Percentiles rank a stretch among this genome's conserved stretches.
Evolutionary conservation across 2,113 vertebrate genomes (phyloP).

Genomic region (Phycodurus eques): DNA sequence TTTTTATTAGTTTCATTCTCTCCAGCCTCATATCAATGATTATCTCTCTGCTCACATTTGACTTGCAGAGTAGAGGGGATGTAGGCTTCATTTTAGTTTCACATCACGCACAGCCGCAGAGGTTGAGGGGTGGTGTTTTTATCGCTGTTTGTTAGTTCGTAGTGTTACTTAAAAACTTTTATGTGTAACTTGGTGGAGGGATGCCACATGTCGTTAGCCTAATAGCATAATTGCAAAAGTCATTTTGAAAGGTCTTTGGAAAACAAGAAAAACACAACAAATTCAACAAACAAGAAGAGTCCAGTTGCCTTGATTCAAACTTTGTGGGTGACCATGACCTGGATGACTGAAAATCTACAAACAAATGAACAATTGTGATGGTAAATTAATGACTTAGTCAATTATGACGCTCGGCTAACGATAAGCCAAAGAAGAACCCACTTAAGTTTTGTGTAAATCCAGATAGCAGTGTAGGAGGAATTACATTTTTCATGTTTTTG

Average conservation of each 20-base stretch:
- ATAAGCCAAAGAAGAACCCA: no score
- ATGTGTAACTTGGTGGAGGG: not conserved
- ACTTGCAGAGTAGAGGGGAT: slow-evolving; percentile 52
- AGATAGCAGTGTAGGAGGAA: not conserved
- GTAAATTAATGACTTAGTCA: not conserved
- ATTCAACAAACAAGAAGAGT: not conserved
- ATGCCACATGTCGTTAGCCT: not conserved
- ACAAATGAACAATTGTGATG: not conserved
- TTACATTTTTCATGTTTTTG: not conserved
- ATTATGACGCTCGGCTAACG: not conserved
- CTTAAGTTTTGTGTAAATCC: not conserved
- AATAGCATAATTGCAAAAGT: not conserved
- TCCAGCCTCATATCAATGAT: slow-evolving; percentile 49
- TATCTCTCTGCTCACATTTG: slow-evolving; percentile 57
- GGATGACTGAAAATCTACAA: no score
- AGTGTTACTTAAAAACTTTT: not conserved
- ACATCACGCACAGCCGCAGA: slow-evolving; percentile 21
- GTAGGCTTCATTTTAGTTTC: slow-evolving; percentile 47
- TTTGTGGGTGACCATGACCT: not conserved
- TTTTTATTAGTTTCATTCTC: slow-evolving; percentile 71
- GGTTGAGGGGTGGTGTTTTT: not conserved
- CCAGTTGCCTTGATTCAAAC: not conserved
- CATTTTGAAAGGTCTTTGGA: not conserved
- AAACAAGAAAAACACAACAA: not conserved
- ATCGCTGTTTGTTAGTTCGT: not conserved